Evolutionary conservation across 2,113 vertebrate genomes (phyloP).

Genomic region (Eulemur macaco): DNA sequence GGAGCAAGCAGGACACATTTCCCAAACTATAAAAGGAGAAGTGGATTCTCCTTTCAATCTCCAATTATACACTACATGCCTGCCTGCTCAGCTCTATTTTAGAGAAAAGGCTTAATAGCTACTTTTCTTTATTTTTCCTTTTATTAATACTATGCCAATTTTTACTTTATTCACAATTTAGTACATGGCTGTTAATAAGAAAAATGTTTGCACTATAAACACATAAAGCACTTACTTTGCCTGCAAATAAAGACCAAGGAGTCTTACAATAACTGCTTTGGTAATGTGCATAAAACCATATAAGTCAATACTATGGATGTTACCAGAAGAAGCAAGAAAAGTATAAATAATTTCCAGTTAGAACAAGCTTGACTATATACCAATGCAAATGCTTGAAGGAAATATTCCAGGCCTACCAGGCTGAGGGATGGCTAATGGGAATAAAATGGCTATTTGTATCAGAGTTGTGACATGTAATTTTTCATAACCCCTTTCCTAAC

Average conservation of each 20-base stretch:
- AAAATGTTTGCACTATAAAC: neutral
- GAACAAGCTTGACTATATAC: neutral
- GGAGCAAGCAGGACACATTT: neutral
- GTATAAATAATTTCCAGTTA: neutral
- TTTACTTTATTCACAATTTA: constrained; percentile 11
- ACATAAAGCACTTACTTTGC: neutral
- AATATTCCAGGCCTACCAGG: neutral
- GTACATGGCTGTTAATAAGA: neutral
- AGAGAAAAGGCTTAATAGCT: neutral
- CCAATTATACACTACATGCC: neutral
- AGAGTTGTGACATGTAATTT: constrained; percentile 37
- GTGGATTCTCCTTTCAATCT: neutral
- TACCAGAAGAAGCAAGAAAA: neutral
- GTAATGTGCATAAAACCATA: constrained; percentile 11
- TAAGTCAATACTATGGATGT: constrained; percentile 50
- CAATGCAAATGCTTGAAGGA: constrained; percentile 43
- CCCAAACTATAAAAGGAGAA: neutral
- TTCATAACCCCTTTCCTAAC: constrained; percentile 46
- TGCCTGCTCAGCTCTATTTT: neutral
- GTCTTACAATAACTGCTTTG: constrained; percentile 55
- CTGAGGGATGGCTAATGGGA: neutral
- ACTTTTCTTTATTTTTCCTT: neutral
- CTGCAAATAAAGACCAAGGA: constrained; percentile 15
- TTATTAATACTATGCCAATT: neutral
- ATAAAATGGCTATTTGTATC: constrained; percentile 51